Base-by-base conservation (phyloP, 1,140 invertebrate genomes). In the Drosophila kanapiae region DNA sequence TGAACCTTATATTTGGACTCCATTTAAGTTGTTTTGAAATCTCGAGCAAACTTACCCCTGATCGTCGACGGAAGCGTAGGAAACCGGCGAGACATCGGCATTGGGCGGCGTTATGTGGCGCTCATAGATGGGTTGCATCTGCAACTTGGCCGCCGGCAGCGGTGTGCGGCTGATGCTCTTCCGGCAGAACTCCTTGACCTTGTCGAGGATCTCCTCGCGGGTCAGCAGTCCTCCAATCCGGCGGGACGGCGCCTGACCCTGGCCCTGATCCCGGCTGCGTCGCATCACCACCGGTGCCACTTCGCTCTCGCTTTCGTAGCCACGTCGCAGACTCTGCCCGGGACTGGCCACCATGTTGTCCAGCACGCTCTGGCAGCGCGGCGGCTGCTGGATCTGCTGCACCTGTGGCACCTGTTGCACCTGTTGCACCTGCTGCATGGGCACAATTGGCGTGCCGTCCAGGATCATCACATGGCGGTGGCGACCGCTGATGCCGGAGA, bases 131-230 rank as follows among this genome's bases (percentile, higher is more conserved):
- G 69, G 68, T 49, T 82, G 80, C 63, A 83, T 76, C 11, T 49
- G 65, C 45, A 58, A 35, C 27, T 86, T 75, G 43, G 53, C 10
- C 13, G 67, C 54, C 27, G 70, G 67, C 13, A 71, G 61, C 9
- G 83, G 77, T 0, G 83, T 80, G 43, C 81, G 82, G 58, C 79
- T 90, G 14, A 93, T 75, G 33, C 91, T 92, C 49, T 93, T 92
- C 29, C 87, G 82, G 42, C 92, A 93, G 56, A 93, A 93, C 54
- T 93, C 92, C 31, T 91, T 91, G 2, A 93, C 91, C 63, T 86
- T 93, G n/a, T 91, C 82, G 2, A 93, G 70, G 7, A 93, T 93
- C 70, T 93, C 92, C 18, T 92, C 91, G 11, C 91, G 70, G 1
- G 91, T 91, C n/a, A 93, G 47, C 10, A 91, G 49, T 0, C 82